Evolutionary conservation across 2,797 vertebrate species (phyloP), one percentile per base, ranked within the genome.

Genomic region (Lycodopsis pacificus): DNA sequence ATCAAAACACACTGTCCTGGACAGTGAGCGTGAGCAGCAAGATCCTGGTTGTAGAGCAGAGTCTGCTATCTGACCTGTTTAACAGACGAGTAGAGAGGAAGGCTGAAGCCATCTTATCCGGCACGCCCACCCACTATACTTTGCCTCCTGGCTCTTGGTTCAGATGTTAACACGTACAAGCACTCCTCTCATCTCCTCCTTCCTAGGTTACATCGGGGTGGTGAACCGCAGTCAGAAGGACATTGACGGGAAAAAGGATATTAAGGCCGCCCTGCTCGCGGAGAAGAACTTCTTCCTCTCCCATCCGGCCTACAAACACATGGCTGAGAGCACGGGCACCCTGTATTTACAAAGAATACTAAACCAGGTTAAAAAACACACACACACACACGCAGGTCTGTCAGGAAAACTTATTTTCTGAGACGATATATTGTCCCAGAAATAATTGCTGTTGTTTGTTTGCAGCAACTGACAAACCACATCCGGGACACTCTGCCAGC

Each of bases 381-480:
- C n/a, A n/a, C 8, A n/a, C 20, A 3, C 20, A 49, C 19, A n/a
- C 1, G n/a, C 5, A 42, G 34, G 34, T 36, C 34, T 36, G 9
- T 7, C 7, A 36, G 7, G 9, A 36, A 7, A 36, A 36, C 34
- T 9, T 9, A 36, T 36, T 36, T 36, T 36, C 34, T 36, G 2
- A 36, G 7, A 36, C 34, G 1, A 36, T 36, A 9, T 36, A 36
- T 36, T 36, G 34, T 36, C 7, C 34, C 34, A 36, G 34, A 36
- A 36, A 9, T 36, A 36, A 36, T 36, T 36, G 34, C 34, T 46
- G 0, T 13, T 79, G 4, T 86, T 82, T 92, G 46, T 89, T 77
- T 77, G 51, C 88, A 96, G 97, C 97, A 97, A 97, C 95, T 98
- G 84, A 98, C 96, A 84, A 97, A 97, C 89, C 97, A 99, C 90